Evolutionary conservation across 2,797 vertebrate species (phyloP).

Genomic region (Rhynchonycteris naso): DNA sequence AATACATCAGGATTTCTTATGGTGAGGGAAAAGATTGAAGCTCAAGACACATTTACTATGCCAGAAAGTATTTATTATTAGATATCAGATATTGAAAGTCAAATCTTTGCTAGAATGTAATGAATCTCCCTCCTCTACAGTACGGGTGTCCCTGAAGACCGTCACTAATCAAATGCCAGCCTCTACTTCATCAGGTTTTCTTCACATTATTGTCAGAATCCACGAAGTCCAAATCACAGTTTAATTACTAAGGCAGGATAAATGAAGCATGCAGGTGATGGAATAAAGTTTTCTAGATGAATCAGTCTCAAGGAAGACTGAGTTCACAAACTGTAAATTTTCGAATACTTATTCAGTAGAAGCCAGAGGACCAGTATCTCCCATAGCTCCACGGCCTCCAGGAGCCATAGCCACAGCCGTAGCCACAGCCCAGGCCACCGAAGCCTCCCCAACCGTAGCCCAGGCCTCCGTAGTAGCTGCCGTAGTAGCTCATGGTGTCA

Average conservation of each 20-base stretch:
- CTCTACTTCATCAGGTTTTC: not conserved
- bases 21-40: not conserved
- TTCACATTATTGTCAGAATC: not conserved
- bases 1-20: not conserved
- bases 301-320: not conserved
- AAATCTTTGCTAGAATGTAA: not conserved
- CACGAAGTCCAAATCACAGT: not conserved
- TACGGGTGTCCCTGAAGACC: not conserved
- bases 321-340: not conserved
- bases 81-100: not conserved
- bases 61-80: not conserved
- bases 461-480: conserved; percentile 45
- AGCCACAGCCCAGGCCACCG: not conserved
- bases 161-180: not conserved
- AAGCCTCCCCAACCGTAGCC: not conserved
- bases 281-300: not conserved
- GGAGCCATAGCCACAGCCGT: not conserved
- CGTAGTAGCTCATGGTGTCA: conserved; percentile 48
- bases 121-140: not conserved
- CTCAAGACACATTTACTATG: not conserved
- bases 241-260: not conserved
- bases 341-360: conserved; percentile 48
- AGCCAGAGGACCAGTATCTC: conserved; percentile 39
- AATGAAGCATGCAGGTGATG: not conserved
- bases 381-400: not conserved